Evolutionary conservation across 1,140 invertebrate species (phyloP), one percentile per base, ranked within the genome.

Genomic region (Aphidius gifuensis): DNA sequence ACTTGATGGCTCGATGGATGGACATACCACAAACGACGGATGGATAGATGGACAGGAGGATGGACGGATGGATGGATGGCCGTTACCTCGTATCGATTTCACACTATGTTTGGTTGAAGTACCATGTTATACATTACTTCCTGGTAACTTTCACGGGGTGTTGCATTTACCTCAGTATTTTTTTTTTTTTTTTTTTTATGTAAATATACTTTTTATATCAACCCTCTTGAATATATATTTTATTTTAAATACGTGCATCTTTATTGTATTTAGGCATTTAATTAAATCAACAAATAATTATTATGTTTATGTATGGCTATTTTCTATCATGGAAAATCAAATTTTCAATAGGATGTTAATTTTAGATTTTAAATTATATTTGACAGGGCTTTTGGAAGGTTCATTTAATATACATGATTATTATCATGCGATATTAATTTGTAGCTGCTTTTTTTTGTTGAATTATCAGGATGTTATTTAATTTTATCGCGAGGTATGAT

Each of bases 81-180:
- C 50, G 50, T 55, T 58, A 46, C 23, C 50, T 58, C 16, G 48
- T 66, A 66, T 66, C 61, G 65, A 66, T 66, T 63, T 48, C 45
- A 32, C 23, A 32, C 23, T 32, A 42, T 39, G 60, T 23, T 40
- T 39, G 60, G 51, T 46, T 54, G 39, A 57, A 57, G 61, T 62
- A 54, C 51, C 55, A 45, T 53, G 50, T 40, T 58, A 42, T 32
- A 32, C 23, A 32, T 54, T 32, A 21, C 55, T 62, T 62, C 61
- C 61, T 55, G 61, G 44, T 5, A 58, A 62, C 55, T 62, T 62
- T 62, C 47, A 58, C 42, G 21, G 32, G 11, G 55, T 48, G 55
- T 57, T 38, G 39, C 50, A 43, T n/a, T 9, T 49, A 32, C 38
- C 21, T 9, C 7, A 6, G 6, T 32, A 40, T 42, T 42, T 32